Conservation (phyloP, 2,113 vertebrate species). For the Pelvicachromis taeniatus region DNA sequence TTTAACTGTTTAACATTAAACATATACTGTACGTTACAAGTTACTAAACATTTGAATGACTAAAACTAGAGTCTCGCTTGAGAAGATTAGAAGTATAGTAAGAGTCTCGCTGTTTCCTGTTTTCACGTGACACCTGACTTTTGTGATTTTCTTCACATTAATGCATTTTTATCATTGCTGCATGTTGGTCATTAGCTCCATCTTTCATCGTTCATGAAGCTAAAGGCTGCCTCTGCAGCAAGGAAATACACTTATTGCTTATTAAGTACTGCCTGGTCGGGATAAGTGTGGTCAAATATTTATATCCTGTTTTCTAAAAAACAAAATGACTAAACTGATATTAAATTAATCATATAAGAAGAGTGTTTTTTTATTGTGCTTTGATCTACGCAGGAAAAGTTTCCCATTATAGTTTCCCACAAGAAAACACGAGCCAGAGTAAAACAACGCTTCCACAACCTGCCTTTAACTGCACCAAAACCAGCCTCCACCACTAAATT, state of each 20-base stretch:
- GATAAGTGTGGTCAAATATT: neutral
- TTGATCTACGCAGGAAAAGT: neutral
- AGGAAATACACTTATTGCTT: neutral
- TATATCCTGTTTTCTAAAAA: neutral
- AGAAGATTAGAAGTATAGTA: neutral
- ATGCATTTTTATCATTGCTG: neutral
- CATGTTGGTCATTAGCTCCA: too few species aligned
- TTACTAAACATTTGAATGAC: neutral
- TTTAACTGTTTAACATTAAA: neutral
- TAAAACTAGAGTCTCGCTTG: neutral
- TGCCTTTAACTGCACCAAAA: neutral
- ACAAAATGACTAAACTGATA: rapidly evolving
- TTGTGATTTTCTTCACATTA: neutral
- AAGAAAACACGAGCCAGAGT: neutral
- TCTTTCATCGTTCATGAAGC: rapidly evolving
- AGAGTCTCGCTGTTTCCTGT: neutral
- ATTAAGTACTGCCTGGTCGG: neutral
- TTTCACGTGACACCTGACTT: neutral
- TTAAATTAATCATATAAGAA: neutral
- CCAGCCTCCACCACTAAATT: neutral
- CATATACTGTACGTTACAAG: rapidly evolving
- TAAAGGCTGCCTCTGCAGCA: neutral
- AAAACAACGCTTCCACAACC: neutral
- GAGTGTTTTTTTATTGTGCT: neutral
- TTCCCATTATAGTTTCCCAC: neutral